Evolutionary conservation across 2,888 invertebrate species (phyloP).

Genomic region (Iphiclides podalirius): DNA sequence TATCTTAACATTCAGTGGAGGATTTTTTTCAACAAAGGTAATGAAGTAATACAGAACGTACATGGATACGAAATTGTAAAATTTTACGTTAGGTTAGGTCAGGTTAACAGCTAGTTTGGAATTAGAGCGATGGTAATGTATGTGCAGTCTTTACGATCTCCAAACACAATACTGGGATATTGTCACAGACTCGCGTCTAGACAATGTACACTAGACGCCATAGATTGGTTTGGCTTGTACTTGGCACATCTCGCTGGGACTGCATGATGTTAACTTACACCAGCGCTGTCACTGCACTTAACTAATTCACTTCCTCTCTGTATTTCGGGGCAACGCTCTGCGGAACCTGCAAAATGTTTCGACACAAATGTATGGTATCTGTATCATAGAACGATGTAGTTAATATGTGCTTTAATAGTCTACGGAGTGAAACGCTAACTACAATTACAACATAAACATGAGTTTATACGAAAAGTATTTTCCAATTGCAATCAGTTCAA

Average conservation of each 20-base stretch:
- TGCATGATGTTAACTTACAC: conserved; percentile 15
- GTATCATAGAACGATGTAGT: too few relatives aligned
- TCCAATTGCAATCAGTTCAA: too few relatives aligned
- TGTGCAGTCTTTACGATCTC: conserved; percentile 28
- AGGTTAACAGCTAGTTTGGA: conserved; percentile 1
- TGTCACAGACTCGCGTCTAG: conserved; percentile 48
- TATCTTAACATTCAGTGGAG: too few relatives aligned
- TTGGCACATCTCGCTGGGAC: conserved; percentile 14
- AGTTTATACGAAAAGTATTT: too few relatives aligned
- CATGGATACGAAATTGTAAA: too few relatives aligned
- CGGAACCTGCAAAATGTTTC: too few relatives aligned
- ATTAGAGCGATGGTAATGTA: conserved; percentile 18
- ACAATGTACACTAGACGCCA: conserved; percentile 35
- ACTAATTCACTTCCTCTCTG: conserved; percentile 12
- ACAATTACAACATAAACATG: too few relatives aligned
- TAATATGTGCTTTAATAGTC: too few relatives aligned
- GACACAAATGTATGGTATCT: too few relatives aligned
- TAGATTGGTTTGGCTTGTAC: conserved; percentile 21
- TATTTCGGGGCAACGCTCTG: too few relatives aligned
- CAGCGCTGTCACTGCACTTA: conserved; percentile 3
- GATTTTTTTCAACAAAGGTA: too few relatives aligned
- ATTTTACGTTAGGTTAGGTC: not conserved
- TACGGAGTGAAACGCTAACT: too few relatives aligned
- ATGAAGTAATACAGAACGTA: not conserved
- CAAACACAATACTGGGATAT: conserved; percentile 40